phyloP scores from a whole-genome alignment of 1,140 invertebrate species.

The Chrysopa pallens region DNA sequence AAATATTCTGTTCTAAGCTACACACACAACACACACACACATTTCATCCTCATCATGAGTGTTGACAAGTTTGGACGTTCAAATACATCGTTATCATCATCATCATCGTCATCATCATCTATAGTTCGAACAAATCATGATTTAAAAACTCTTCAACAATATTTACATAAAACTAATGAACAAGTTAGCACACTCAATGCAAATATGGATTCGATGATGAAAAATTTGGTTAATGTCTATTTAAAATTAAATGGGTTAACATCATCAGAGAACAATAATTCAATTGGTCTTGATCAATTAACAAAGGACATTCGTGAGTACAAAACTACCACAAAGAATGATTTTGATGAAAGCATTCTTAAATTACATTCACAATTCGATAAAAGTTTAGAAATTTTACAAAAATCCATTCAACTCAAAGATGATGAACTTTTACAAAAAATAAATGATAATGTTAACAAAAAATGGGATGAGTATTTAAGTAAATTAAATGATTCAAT shows the following conservation, averaged over 20 bases:
- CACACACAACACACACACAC: too few relatives aligned
- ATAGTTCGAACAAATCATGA: background rate
- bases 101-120: background rate
- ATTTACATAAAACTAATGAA: background rate
- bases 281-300: background rate
- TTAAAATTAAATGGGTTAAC: background rate
- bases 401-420: too few relatives aligned
- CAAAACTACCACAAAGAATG: too few relatives aligned
- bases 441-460: too few relatives aligned
- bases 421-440: too few relatives aligned
- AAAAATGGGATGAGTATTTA: too few relatives aligned
- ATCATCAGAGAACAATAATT: background rate
- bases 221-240: background rate
- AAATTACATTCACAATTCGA: too few relatives aligned
- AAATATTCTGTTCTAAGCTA: too few relatives aligned
- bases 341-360: too few relatives aligned
- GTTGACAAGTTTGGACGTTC: constrained; percentile 9
- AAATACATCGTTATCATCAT: background rate
- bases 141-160: background rate
- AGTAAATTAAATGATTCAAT: too few relatives aligned
- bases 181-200: background rate
- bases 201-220: background rate
- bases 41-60: constrained; percentile 4
- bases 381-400: too few relatives aligned
- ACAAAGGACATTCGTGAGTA: too few relatives aligned